Conservation (phyloP, 1,140 invertebrate species). For the Drosophila willistoni region DNA sequence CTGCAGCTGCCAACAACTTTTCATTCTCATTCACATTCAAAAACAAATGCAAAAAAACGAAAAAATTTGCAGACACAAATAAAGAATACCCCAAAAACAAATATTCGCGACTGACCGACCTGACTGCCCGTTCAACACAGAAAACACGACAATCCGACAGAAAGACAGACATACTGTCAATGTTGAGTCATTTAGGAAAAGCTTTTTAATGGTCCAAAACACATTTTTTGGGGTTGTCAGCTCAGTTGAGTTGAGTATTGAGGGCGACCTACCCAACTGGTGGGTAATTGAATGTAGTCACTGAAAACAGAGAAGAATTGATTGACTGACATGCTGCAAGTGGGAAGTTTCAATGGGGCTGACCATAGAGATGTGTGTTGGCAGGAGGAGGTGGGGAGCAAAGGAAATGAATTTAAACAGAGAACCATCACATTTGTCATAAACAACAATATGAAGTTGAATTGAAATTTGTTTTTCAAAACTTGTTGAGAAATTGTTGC, state of each 20-base stretch:
- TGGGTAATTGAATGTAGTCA: conserved; percentile 71
- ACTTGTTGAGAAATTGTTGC: not conserved
- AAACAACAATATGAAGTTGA: not conserved
- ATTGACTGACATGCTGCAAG: conserved; percentile 29
- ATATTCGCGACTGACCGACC: conserved; percentile 27
- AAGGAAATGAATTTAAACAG: not conserved
- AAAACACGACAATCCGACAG: conserved; percentile 6
- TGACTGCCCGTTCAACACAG: not conserved
- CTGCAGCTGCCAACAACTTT: conserved; percentile 25
- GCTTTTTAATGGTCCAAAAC: conserved; percentile 71
- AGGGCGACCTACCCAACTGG: conserved; percentile 21
- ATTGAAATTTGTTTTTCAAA: conserved; percentile 2
- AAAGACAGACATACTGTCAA: conserved; percentile 50
- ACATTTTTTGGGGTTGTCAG: conserved; percentile 40
- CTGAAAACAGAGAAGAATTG: conserved; percentile 44
- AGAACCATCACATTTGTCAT: not conserved
- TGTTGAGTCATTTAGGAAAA: conserved; percentile 56
- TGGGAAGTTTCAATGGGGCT: not conserved
- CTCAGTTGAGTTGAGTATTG: conserved; percentile 25
- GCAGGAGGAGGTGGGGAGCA: not conserved
- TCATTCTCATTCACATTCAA: conserved; percentile 20
- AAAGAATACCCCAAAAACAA: conserved; percentile 37
- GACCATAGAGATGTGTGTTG: not conserved
- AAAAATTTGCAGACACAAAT: conserved; percentile 5
- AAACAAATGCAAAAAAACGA: conserved; percentile 23